Evolutionary conservation across 2,888 invertebrate genomes (phyloP).

Genomic region (Chrysodeixis includens): DNA sequence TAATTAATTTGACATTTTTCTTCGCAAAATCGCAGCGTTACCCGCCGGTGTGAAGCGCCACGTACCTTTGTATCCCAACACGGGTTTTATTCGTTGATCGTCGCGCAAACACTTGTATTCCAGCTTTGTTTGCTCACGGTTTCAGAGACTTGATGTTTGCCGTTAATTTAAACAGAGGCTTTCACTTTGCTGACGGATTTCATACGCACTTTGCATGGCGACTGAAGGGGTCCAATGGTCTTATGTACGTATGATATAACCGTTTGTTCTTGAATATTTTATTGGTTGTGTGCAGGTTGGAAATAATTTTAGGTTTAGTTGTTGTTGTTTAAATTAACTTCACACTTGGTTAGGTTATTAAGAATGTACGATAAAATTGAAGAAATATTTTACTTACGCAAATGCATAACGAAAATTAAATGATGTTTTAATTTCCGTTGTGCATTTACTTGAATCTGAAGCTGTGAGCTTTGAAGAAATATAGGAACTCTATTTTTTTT

Average conservation of each 20-base stretch:
- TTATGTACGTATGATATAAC: not conserved
- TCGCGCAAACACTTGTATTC: constrained; percentile 56
- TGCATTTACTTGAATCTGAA: too few species aligned
- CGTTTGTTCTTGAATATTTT: too few species aligned
- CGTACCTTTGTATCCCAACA: constrained; percentile 45
- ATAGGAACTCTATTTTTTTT: too few species aligned
- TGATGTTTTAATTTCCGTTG: too few species aligned
- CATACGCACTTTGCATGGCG: constrained; percentile 24
- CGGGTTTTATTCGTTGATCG: constrained; percentile 57
- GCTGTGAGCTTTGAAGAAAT: too few species aligned
- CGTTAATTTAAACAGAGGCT: constrained; percentile 50
- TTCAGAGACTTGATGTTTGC: constrained; percentile 47
- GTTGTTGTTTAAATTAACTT: too few species aligned
- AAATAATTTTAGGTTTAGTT: too few species aligned
- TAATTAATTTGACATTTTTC: not conserved
- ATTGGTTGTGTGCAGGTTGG: too few species aligned
- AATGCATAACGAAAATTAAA: too few species aligned
- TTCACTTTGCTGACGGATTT: constrained; percentile 40
- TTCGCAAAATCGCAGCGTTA: constrained; percentile 9
- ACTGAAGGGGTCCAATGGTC: constrained; percentile 14
- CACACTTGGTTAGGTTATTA: too few species aligned
- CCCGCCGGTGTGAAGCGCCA: constrained; percentile 33
- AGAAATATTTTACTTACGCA: too few species aligned
- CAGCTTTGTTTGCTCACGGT: constrained; percentile 52
- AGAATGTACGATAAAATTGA: too few species aligned